Conservation (phyloP, 2,888 invertebrate species). For the Tuta absoluta region DNA sequence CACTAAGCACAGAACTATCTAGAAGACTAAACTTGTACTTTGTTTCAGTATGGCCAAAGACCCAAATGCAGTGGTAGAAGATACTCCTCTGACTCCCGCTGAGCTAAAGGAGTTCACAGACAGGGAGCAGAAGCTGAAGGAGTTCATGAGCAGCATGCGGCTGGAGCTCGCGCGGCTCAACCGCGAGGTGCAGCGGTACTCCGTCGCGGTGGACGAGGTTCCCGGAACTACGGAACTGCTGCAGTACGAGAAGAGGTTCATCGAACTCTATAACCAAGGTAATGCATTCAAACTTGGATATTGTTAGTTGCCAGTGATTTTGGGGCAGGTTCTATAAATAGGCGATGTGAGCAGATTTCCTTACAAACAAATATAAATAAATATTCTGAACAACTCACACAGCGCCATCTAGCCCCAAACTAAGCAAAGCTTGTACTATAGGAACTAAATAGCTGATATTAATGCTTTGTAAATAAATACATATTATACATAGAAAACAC, state of each 20-base stretch:
- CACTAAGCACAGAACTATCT: no score
- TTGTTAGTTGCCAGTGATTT: no score
- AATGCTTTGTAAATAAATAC: no score
- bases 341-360: no score
- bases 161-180: constrained; percentile 89
- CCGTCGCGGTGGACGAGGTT: constrained; percentile 94
- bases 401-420: no score
- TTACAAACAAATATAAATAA: no score
- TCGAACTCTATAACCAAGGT: constrained; percentile 98
- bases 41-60: constrained; percentile 53
- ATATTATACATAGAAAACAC: no score
- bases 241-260: constrained; percentile 97
- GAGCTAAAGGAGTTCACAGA: constrained; percentile 68
- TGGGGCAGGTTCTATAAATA: no score
- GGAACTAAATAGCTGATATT: no score
- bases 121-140: constrained; percentile 64
- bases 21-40: constrained; percentile 1
- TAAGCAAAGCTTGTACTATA: no score
- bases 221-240: constrained; percentile 95
- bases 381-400: no score
- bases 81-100: constrained; percentile 61
- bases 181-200: constrained; percentile 89
- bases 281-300: constrained; percentile 22
- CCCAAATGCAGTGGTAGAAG: constrained; percentile 53
- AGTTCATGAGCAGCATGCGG: constrained; percentile 65